These are phyloP conservation scores for Aegithalos caudatus DNA, from an alignment of 2,113 vertebrate genomes.

Conservation along the genomic window DNA sequence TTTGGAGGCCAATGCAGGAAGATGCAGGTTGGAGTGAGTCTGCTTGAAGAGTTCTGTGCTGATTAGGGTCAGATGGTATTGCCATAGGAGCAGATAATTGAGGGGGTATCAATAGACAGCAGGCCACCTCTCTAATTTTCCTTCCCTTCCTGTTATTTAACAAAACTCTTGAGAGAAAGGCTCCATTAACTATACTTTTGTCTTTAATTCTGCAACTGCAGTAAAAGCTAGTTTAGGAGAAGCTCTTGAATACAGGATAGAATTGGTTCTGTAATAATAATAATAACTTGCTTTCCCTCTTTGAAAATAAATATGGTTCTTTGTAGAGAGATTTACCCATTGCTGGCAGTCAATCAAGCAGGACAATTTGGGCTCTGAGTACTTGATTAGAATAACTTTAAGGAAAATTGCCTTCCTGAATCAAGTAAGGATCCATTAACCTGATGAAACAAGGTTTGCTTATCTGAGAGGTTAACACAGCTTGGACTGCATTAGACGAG, in stretches of 20 bases:
- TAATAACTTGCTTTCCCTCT: constrained; percentile 23
- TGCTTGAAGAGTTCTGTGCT: not conserved
- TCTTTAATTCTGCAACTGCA: constrained; percentile 12
- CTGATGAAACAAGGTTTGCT: constrained; percentile 48
- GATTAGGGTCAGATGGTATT: not conserved
- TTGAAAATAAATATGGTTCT: constrained; percentile 43
- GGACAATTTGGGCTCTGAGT: constrained; percentile 17
- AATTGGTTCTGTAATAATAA: constrained; percentile 19
- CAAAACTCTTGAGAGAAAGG: not conserved
- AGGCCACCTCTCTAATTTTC: not conserved
- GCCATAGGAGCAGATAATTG: not conserved
- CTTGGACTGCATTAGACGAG: constrained; percentile 30
- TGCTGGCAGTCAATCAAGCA: constrained; percentile 25
- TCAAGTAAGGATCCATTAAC: constrained; percentile 60
- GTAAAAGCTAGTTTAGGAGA: constrained; percentile 1
- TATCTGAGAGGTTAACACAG: constrained; percentile 43
- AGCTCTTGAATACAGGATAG: not conserved
- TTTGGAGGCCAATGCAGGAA: not conserved
- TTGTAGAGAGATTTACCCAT: not conserved
- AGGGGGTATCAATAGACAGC: not conserved
- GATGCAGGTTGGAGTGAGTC: not conserved
- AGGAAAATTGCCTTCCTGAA: constrained; percentile 57
- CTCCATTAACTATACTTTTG: not conserved
- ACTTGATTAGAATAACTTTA: constrained; percentile 62
- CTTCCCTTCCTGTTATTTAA: not conserved